Base-by-base conservation (phyloP, 2,113 vertebrate genomes). In the Leptosomus discolor region DNA sequence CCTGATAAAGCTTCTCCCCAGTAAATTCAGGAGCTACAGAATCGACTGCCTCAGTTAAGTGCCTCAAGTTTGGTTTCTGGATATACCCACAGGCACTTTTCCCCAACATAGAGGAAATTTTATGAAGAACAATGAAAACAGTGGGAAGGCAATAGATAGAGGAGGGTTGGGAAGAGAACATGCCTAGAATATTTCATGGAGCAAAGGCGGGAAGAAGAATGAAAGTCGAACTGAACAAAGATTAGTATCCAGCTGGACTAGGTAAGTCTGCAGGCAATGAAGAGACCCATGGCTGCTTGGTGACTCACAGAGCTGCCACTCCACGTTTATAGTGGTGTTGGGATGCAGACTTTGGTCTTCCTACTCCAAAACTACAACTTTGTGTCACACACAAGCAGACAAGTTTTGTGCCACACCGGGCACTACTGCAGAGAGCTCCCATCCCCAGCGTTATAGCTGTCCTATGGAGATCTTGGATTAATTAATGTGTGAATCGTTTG, bases 241-340 rank as follows among this genome's bases (percentile, higher is more conserved):
- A 8, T 53, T 32, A 13, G 11, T 37, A 48, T 36, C 45, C 30
- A 69, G 12, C 20, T 76, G 74, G 27, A 71, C 30, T 15, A 54
- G 26, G 8, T 27, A 46, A 56, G 23, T 45, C n/a, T 64, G 53
- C 22, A 67, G 50, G 12, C 24, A 53, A 2, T 21, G 43, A 82
- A 32, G 13, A 61, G 32, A 14, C 46, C 17, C 30, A 21, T 7
- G n/a, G 18, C 22, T 87, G 22, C 22, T 58, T 0, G 0, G 14
- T 22, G 23, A 11, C 14, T 50, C 60, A 37, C 20, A 36, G 64
- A 74, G 32, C 5, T 24, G 11, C 15, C 26, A 12, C 14, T 43
- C 34, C 15, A 63, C 7, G 32, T 56, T 56, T 71, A 23, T 1
- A 1, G 37, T 37, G 56, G 9, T 58, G 27, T 16, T 81, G 51